phyloP scores from a whole-genome alignment of 2,113 vertebrate genomes.

The Saccopteryx bilineata region DNA sequence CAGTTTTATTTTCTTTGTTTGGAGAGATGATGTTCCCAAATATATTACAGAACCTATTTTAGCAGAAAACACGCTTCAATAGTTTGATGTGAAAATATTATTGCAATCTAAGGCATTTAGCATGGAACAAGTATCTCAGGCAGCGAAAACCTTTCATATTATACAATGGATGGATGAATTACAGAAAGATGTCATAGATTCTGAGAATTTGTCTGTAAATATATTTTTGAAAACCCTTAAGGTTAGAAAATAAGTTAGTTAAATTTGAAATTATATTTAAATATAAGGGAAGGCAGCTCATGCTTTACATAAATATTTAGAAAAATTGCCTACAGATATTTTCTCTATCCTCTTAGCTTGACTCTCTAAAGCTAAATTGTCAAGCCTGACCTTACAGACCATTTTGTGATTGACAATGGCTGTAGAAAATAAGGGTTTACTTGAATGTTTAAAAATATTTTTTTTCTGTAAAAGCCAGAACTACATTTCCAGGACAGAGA shows the following conservation, averaged over 20 bases:
- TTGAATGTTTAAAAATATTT: constrained; percentile 62
- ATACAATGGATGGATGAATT: not conserved
- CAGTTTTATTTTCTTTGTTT: not conserved
- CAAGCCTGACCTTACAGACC: constrained; percentile 17
- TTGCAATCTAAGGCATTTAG: constrained; percentile 5
- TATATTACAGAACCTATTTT: not conserved
- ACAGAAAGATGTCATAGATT: not conserved
- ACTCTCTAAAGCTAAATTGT: constrained; percentile 54
- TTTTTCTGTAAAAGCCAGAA: constrained; percentile 67
- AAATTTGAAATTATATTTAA: constrained; percentile 59
- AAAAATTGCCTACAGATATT: constrained; percentile 5
- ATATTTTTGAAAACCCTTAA: not conserved
- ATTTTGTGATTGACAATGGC: constrained; percentile 37
- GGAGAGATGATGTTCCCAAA: constrained; percentile 21
- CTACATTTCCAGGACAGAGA: constrained; percentile 74
- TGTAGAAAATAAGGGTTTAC: constrained; percentile 44
- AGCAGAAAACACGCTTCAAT: constrained; percentile 28
- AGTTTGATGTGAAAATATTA: constrained; percentile 36
- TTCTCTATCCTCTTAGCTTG: constrained; percentile 53
- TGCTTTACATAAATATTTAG: constrained; percentile 66
- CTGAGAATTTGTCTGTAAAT: not conserved
- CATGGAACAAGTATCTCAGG: not conserved
- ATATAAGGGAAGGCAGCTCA: not conserved
- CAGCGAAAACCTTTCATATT: not conserved
- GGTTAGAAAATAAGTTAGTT: constrained; percentile 34